phyloP scores from a whole-genome alignment of 2,113 vertebrate genomes.

The Petrocephalus microphthalmus region DNA sequence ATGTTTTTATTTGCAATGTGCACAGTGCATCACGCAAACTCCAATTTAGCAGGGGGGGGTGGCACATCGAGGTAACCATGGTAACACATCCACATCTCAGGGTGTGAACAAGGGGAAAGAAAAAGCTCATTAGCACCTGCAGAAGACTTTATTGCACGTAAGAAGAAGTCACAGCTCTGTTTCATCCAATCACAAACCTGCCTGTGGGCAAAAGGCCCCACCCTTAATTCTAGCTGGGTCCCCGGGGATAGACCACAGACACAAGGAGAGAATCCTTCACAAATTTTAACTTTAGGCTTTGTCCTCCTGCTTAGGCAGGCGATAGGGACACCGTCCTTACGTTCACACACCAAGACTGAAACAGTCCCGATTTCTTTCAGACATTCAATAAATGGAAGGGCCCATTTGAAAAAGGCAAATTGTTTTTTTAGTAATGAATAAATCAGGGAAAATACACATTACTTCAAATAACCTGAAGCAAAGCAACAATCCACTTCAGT shows the following conservation, averaged over 20 bases:
- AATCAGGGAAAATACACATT: background rate
- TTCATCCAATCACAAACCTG: background rate
- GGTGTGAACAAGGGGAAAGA: constrained; percentile 20
- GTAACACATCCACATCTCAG: constrained; percentile 39
- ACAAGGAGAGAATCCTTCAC: background rate
- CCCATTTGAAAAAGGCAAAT: background rate
- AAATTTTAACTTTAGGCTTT: background rate
- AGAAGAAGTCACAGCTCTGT: background rate
- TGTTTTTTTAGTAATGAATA: background rate
- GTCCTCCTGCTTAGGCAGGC: background rate
- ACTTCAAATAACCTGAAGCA: background rate
- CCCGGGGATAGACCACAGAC: constrained; percentile 15
- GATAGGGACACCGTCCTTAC: background rate
- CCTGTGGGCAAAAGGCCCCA: background rate
- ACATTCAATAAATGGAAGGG: background rate
- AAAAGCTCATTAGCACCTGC: background rate
- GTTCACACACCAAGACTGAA: background rate
- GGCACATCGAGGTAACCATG: constrained; percentile 43
- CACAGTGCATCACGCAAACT: constrained; percentile 31
- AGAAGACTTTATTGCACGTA: background rate
- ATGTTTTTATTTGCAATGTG: constrained; percentile 38
- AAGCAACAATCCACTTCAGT: constrained; percentile 7
- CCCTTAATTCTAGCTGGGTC: background rate
- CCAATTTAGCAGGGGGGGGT: constrained; percentile 32
- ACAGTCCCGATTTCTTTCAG: background rate